These are phyloP conservation scores for Stichopus horrens DNA, from an alignment of 53 echinoderm and acorn worm species.

Conservation along the genomic window DNA sequence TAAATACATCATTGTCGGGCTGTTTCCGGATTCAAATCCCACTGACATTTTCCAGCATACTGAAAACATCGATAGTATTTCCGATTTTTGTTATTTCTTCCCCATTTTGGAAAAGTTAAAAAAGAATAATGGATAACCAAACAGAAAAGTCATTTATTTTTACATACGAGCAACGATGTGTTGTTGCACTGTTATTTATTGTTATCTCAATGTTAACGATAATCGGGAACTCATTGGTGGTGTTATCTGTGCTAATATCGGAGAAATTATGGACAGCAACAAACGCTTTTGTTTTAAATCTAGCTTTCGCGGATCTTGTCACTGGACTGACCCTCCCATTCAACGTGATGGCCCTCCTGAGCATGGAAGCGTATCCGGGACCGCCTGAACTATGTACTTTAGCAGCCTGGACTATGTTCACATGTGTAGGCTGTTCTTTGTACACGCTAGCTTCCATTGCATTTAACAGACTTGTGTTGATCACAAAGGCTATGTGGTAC, in stretches of 20 bases:
- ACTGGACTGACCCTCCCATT: conserved; percentile 53
- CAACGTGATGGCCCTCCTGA: conserved; percentile 51
- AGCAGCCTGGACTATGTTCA: conserved; percentile 49
- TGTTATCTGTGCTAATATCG: conserved; percentile 65
- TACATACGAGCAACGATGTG: conserved; percentile 56
- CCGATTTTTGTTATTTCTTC: too few species aligned
- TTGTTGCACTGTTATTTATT: conserved; percentile 52
- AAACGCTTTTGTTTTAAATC: conserved; percentile 70
- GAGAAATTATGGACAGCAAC: conserved; percentile 62
- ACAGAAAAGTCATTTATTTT: conserved; percentile 11
- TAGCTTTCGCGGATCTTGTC: conserved; percentile 60
- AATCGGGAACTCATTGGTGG: conserved; percentile 59
- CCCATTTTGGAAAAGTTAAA: too few species aligned
- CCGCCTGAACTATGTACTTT: conserved; percentile 39
- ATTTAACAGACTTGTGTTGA: conserved; percentile 51
- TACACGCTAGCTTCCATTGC: conserved; percentile 60
- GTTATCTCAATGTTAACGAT: conserved; percentile 50
- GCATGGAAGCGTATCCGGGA: conserved; percentile 35
- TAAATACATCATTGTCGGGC: too few species aligned
- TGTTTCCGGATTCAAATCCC: too few species aligned
- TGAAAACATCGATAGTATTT: too few species aligned
- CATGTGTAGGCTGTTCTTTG: conserved; percentile 51
- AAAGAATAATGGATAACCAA: conserved; percentile 22
- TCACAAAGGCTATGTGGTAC: conserved; percentile 52
- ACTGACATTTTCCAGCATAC: too few species aligned